Conservation (phyloP, 2,113 vertebrate species). For the Semicossyphus pulcher region DNA sequence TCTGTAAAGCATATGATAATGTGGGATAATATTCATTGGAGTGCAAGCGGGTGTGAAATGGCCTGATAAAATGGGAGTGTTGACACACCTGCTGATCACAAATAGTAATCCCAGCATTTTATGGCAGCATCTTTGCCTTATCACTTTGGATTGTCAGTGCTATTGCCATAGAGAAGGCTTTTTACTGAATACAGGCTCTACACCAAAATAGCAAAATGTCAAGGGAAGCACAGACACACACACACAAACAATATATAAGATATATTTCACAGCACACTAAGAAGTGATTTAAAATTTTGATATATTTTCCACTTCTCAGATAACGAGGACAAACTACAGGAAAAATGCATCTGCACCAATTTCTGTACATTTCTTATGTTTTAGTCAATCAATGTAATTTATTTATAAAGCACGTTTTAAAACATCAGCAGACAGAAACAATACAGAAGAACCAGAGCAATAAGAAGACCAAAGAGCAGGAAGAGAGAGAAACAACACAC, state of each 20-base stretch:
- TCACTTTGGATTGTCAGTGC: constrained; percentile 51
- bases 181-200: constrained; percentile 42
- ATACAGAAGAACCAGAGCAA: too few relatives aligned
- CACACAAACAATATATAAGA: neutral
- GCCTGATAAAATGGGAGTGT: constrained; percentile 76
- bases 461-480: too few relatives aligned
- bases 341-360: neutral
- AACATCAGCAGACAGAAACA: too few relatives aligned
- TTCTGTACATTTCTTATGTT: neutral
- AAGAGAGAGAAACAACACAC: too few relatives aligned
- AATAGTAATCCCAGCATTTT: constrained; percentile 73
- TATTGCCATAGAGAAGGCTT: constrained; percentile 45
- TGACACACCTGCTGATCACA: constrained; percentile 78
- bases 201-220: constrained; percentile 11
- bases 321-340: neutral
- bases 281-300: neutral
- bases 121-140: constrained; percentile 69
- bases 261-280: constrained; percentile 1
- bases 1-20: constrained; percentile 75
- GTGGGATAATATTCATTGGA: constrained; percentile 78
- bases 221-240: neutral
- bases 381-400: too few relatives aligned
- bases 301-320: neutral
- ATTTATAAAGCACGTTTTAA: too few relatives aligned
- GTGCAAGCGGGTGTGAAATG: constrained; percentile 81